Evolutionary conservation across 2,113 vertebrate genomes (phyloP).

Genomic region (Tursiops truncatus): DNA sequence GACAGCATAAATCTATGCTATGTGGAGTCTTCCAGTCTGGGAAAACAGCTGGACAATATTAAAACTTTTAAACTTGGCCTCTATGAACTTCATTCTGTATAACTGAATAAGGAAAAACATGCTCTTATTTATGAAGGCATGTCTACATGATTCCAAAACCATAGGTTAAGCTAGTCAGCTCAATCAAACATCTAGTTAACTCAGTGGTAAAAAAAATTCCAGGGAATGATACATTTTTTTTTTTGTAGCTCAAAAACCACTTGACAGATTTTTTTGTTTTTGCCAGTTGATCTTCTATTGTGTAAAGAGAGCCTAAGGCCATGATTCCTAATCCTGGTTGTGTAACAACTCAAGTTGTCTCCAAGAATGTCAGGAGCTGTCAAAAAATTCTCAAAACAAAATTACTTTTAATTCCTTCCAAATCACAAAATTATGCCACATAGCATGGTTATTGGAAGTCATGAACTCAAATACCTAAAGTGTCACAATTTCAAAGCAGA

Average conservation of each 20-base stretch:
- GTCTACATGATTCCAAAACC: neutral
- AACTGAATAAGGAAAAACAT: constrained; percentile 39
- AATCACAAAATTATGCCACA: constrained; percentile 20
- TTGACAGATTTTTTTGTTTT: neutral
- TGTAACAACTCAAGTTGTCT: constrained; percentile 35
- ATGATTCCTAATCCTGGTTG: constrained; percentile 12
- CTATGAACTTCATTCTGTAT: neutral
- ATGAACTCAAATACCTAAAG: constrained; percentile 27
- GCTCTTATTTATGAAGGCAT: neutral
- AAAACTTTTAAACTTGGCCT: constrained; percentile 6
- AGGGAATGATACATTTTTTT: neutral
- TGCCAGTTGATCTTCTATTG: neutral
- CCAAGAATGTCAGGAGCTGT: constrained; percentile 14
- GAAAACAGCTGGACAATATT: neutral
- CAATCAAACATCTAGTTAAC: neutral
- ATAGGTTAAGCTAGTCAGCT: neutral
- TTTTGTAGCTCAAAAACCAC: neutral
- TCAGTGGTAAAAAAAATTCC: neutral
- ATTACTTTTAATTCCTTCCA: constrained; percentile 47
- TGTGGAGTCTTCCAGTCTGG: neutral
- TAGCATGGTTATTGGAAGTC: constrained; percentile 4
- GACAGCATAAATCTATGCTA: neutral
- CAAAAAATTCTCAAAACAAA: constrained; percentile 38
- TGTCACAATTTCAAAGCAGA: constrained; percentile 27
- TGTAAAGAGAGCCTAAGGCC: constrained; percentile 19